phyloP scores from a whole-genome alignment of 2,888 invertebrate species.

The Teinopalpus imperialis region DNA sequence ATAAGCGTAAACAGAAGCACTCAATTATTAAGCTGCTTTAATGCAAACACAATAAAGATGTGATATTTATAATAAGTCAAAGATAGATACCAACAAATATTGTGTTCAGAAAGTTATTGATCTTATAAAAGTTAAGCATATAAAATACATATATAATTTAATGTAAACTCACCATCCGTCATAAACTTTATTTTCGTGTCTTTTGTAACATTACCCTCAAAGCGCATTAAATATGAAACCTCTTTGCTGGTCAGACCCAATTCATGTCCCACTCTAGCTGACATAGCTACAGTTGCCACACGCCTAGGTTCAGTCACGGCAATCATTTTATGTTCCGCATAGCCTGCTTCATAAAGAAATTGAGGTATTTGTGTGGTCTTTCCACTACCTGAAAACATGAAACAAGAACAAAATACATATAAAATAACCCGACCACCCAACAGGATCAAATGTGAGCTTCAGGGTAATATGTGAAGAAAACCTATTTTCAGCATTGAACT shows the following conservation, averaged over 20 bases:
- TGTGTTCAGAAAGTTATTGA: too few relatives aligned
- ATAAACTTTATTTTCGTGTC: constrained; percentile 98
- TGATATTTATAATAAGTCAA: too few relatives aligned
- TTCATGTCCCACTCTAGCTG: constrained; percentile 94
- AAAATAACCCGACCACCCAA: too few relatives aligned
- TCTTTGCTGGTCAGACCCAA: constrained; percentile 88
- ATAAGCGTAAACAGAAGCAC: too few relatives aligned
- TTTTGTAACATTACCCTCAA: constrained; percentile 94
- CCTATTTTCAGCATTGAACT: too few relatives aligned
- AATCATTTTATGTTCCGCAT: constrained; percentile 90
- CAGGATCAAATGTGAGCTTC: too few relatives aligned
- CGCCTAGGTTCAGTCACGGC: constrained; percentile 98
- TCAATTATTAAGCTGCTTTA: too few relatives aligned
- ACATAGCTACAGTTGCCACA: constrained; percentile 99
- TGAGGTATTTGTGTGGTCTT: constrained; percentile 99
- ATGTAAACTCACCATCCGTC: constrained; percentile 89
- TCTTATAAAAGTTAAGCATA: too few relatives aligned
- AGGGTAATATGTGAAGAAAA: too few relatives aligned
- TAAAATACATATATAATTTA: too few relatives aligned
- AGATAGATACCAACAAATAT: too few relatives aligned
- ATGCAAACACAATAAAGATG: too few relatives aligned
- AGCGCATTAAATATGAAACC: constrained; percentile 96
- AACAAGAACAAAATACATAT: background rate
- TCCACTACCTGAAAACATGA: constrained; percentile 84
- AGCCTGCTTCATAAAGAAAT: constrained; percentile 98